phyloP scores from a whole-genome alignment of 1,140 invertebrate genomes.

The Drosophila equinoxialis region DNA sequence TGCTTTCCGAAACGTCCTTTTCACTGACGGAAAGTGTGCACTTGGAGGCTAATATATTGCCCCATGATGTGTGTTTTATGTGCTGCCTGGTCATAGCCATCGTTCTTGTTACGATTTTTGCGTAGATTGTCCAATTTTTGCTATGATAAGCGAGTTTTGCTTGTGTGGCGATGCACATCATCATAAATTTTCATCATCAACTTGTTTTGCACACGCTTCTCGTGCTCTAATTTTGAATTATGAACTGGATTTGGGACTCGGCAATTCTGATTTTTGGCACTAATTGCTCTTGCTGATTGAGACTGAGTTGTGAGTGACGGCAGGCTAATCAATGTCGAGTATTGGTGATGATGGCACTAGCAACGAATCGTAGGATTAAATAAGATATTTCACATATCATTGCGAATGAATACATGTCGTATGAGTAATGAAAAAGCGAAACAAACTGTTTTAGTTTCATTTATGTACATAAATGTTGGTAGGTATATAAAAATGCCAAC shows the following conservation, averaged over 20 bases:
- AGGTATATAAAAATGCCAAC: slow-evolving; percentile 19
- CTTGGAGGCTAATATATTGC: slow-evolving; percentile 68
- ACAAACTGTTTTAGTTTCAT: not conserved
- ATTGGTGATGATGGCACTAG: not conserved
- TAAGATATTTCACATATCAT: too few relatives aligned
- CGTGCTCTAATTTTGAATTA: slow-evolving; percentile 63
- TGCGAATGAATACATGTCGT: not conserved
- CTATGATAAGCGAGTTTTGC: slow-evolving; percentile 45
- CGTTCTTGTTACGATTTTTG: slow-evolving; percentile 38
- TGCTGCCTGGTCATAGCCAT: slow-evolving; percentile 33
- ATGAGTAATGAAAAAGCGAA: not conserved
- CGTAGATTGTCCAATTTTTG: slow-evolving; percentile 58
- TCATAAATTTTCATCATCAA: slow-evolving; percentile 67
- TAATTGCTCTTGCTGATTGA: slow-evolving; percentile 67
- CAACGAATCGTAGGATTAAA: not conserved
- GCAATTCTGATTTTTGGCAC: slow-evolving; percentile 37
- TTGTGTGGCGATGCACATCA: slow-evolving; percentile 32
- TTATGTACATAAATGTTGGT: not conserved
- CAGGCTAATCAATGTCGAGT: slow-evolving; percentile 23
- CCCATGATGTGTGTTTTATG: slow-evolving; percentile 58
- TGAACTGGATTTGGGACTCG: slow-evolving; percentile 44
- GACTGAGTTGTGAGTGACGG: slow-evolving; percentile 43
- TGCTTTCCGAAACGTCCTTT: slow-evolving; percentile 35
- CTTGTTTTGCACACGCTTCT: slow-evolving; percentile 40
- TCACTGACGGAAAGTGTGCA: slow-evolving; percentile 55